A percentile compares a stretch with the other conserved stretches of the same genome.
Evolutionary conservation across 2,797 vertebrate species (phyloP).

Genomic region (Parauchenoglanis ngamensis): DNA sequence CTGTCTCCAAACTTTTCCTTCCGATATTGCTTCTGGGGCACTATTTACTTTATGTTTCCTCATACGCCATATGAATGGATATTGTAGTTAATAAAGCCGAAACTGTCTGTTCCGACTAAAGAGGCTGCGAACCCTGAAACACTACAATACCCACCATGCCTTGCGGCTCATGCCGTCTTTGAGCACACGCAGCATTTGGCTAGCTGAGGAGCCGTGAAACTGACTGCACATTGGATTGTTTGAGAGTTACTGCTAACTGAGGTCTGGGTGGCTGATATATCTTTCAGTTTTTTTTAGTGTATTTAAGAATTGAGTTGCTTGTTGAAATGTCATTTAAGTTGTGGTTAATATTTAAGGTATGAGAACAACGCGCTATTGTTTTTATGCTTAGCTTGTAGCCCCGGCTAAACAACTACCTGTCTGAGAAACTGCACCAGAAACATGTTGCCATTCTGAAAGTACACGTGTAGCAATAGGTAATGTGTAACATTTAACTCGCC

Average conservation of each 20-base stretch:
- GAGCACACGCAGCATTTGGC: conserved; percentile 4
- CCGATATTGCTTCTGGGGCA: neutral
- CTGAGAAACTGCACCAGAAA: neutral
- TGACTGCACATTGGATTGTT: conserved; percentile 2
- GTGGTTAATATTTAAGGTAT: neutral
- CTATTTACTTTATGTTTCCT: conserved; percentile 6
- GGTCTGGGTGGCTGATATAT: neutral
- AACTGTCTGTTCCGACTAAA: accelerated
- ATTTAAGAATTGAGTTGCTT: neutral
- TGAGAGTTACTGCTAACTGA: neutral
- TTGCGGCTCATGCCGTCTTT: neutral
- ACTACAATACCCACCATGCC: conserved; percentile 66
- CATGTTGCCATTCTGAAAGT: neutral
- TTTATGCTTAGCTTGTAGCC: neutral
- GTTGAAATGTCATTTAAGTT: neutral
- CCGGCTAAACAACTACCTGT: conserved; percentile 15
- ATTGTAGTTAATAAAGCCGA: conserved; percentile 62
- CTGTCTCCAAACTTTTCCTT: neutral
- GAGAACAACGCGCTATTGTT: neutral
- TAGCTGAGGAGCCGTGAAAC: conserved; percentile 39
- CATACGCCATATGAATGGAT: conserved; percentile 43
- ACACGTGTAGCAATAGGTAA: neutral
- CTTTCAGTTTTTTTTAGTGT: neutral
- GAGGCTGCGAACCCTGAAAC: neutral
- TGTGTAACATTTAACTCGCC: neutral